Conservation (phyloP, 1,140 invertebrate species). For the Mactra quadrangularis region DNA sequence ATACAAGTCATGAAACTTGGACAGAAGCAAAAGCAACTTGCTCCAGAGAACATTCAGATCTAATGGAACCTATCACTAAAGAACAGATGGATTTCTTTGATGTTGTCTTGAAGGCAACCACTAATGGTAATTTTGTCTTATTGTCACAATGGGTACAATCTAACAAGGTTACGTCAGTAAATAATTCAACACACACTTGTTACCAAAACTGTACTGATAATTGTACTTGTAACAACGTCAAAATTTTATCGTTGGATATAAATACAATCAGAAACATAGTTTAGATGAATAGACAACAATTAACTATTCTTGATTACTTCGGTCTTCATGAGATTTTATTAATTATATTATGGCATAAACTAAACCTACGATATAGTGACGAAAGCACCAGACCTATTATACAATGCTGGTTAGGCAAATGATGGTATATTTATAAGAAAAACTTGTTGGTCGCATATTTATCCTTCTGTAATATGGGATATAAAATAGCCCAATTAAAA, state of each 20-base stretch:
- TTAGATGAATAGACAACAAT: background rate
- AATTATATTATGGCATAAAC: too few species aligned
- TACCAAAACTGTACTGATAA: background rate
- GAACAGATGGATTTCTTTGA: constrained; percentile 4
- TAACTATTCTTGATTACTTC: too few species aligned
- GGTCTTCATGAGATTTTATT: too few species aligned
- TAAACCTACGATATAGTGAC: too few species aligned
- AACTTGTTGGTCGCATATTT: too few species aligned
- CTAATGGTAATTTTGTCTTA: background rate
- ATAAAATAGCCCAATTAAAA: too few species aligned
- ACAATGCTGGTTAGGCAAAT: too few species aligned
- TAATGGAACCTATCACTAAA: background rate
- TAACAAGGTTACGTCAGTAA: background rate
- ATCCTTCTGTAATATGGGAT: too few species aligned
- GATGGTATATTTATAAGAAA: too few species aligned
- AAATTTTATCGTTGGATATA: background rate
- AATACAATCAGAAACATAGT: background rate
- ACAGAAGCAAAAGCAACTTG: background rate
- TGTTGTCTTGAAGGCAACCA: background rate
- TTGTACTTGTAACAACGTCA: background rate
- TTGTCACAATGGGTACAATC: background rate
- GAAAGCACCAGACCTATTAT: too few species aligned
- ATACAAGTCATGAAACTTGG: background rate
- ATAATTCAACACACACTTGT: background rate
- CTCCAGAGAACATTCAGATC: constrained; percentile 4